Percentiles rank a stretch among this genome's conserved stretches.
Conservation (phyloP, 2,797 vertebrate genomes). For the Ambastaia sidthimunki region DNA sequence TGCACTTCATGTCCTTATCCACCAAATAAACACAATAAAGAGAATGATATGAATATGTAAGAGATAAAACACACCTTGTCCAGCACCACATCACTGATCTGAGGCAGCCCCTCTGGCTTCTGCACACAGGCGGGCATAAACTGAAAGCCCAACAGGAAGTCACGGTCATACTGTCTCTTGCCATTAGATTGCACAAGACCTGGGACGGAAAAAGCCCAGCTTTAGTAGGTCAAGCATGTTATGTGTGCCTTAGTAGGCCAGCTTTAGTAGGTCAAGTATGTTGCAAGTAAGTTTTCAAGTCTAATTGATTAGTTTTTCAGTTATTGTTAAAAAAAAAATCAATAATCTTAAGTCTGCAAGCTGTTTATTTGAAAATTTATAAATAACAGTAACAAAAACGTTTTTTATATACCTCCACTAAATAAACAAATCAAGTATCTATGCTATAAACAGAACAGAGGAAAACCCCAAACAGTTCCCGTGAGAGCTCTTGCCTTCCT, state of each 20-base stretch:
- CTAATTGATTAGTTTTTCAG: neutral
- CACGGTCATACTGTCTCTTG: constrained; percentile 91
- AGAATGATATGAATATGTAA: neutral
- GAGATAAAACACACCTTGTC: constrained; percentile 84
- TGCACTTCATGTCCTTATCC: too few relatives aligned
- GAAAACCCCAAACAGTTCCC: neutral
- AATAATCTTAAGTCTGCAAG: too few relatives aligned
- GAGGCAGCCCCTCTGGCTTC: constrained; percentile 95
- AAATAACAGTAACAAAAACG: too few relatives aligned
- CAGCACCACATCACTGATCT: constrained; percentile 95
- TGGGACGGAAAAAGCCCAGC: constrained; percentile 54
- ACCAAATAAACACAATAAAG: too few relatives aligned
- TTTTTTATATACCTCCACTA: neutral
- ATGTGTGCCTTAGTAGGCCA: too few relatives aligned
- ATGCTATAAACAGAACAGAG: neutral
- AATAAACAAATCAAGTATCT: neutral
- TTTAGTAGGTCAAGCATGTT: constrained; percentile 9
- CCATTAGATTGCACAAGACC: constrained; percentile 86
- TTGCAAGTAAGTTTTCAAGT: neutral
- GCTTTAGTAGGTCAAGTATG: too few relatives aligned
- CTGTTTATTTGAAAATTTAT: too few relatives aligned
- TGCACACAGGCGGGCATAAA: constrained; percentile 93
- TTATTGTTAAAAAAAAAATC: neutral
- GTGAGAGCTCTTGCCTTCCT: constrained; percentile 79
- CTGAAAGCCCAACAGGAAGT: constrained; percentile 94